A percentile compares a stretch with the other conserved stretches of the same genome.
phyloP scores from a whole-genome alignment of 1,140 invertebrate species.

The Heterodera schachtii region DNA sequence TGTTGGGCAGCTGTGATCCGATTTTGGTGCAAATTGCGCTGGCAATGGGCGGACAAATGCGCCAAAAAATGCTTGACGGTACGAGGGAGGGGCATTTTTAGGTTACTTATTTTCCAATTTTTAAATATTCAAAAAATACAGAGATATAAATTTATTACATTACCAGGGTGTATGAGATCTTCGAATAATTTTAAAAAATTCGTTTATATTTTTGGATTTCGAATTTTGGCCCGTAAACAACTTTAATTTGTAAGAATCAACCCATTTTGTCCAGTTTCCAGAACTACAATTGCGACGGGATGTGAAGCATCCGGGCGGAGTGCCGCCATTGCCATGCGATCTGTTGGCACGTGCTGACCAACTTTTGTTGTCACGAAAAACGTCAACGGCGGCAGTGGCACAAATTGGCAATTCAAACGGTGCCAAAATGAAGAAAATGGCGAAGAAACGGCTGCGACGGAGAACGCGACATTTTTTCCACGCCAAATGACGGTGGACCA shows the following conservation, averaged over 20 bases:
- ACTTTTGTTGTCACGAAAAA: not conserved
- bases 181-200: too few species aligned
- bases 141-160: too few species aligned
- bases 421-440: too few species aligned
- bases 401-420: too few species aligned
- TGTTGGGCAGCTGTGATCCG: constrained; percentile 44
- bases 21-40: constrained; percentile 43
- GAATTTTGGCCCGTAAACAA: too few species aligned
- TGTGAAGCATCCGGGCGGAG: not conserved
- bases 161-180: too few species aligned
- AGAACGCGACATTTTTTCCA: constrained; percentile 6
- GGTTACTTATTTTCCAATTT: too few species aligned
- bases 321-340: not conserved
- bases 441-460: not conserved
- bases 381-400: too few species aligned
- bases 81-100: not conserved
- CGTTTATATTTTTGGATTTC: too few species aligned
- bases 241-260: too few species aligned
- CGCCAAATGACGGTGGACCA: constrained; percentile 26
- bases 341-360: not conserved
- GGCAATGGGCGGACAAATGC: constrained; percentile 45
- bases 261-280: not conserved
- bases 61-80: constrained; percentile 50
- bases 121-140: too few species aligned
- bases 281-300: not conserved